Evolutionary conservation across 2,888 invertebrate genomes (phyloP), one percentile per base, ranked within the genome.

Genomic region (Capitulum mitella): DNA sequence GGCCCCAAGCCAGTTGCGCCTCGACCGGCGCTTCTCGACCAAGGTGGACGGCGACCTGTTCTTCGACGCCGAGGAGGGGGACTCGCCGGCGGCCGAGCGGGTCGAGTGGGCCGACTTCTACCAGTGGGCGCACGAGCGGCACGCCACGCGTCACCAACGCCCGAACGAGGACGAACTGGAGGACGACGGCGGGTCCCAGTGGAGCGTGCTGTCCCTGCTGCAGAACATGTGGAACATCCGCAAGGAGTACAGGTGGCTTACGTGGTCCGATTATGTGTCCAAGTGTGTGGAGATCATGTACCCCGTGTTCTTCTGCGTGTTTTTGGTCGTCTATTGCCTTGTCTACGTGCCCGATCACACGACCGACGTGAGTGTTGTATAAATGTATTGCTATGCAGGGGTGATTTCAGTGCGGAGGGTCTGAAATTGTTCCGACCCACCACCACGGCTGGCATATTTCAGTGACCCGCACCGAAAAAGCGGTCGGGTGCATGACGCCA

Each of bases 41-140:
- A 10, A 26, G 22, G 37, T 37, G 8, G 70, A 40, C 70, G 40
- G 26, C 6, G 70, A 70, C 70, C 70, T 70, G 19, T 70, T 70
- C 70, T 70, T 37, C 37, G 70, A 70, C 40, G 70, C 70, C 37
- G 70, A 70, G 37, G 12, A 34, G 26, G 40, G 26, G 22, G 26
- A 26, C 40, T 22, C 70, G 3, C 37, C 37, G 10, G 70, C 29
- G 37, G 70, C 12, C 26, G 29, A 26, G 37, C 5, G 70, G 10
- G 40, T 70, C 26, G 70, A 40, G 70, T 70, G 70, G 70, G 8
- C 10, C 0, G 70, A 70, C 1, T 70, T 70, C 70, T 40, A 70
- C 70, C 70, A 70, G 70, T 70, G 70, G 70, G 70, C 70, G 26
- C 70, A 70, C 37, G 29, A 70, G 40, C 70, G 70, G 26, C 70